Conservation (phyloP, 2,113 vertebrate genomes). For the Upupa epops region DNA sequence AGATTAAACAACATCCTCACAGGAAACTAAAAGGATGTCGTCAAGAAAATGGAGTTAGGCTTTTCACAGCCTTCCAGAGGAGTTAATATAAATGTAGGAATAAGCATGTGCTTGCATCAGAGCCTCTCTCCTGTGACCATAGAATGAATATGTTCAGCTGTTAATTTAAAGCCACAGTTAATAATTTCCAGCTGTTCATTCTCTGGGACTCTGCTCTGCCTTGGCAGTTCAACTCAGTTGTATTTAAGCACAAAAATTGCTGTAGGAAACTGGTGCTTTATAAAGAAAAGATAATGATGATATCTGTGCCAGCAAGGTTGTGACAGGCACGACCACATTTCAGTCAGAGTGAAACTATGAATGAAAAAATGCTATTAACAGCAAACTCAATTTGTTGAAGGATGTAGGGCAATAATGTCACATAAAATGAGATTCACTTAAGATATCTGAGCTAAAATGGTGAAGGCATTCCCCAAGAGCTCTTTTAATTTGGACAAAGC, state of each 20-base stretch:
- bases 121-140: background rate
- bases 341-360: background rate
- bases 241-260: background rate
- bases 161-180: background rate
- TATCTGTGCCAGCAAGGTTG: background rate
- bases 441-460: background rate
- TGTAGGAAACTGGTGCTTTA: background rate
- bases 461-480: background rate
- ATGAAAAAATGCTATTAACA: background rate
- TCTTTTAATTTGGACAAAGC: background rate
- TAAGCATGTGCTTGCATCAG: accelerated
- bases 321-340: background rate
- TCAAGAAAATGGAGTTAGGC: background rate
- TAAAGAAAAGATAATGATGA: background rate
- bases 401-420: background rate
- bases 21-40: background rate
- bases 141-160: background rate
- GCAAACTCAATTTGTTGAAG: background rate
- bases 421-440: background rate
- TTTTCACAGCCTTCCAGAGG: background rate
- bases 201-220: background rate
- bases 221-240: background rate
- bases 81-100: background rate
- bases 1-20: background rate
- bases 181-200: background rate